A percentile compares a stretch with the other conserved stretches of the same genome.
Conservation (phyloP, 2,113 vertebrate genomes). For the Grus americana region DNA sequence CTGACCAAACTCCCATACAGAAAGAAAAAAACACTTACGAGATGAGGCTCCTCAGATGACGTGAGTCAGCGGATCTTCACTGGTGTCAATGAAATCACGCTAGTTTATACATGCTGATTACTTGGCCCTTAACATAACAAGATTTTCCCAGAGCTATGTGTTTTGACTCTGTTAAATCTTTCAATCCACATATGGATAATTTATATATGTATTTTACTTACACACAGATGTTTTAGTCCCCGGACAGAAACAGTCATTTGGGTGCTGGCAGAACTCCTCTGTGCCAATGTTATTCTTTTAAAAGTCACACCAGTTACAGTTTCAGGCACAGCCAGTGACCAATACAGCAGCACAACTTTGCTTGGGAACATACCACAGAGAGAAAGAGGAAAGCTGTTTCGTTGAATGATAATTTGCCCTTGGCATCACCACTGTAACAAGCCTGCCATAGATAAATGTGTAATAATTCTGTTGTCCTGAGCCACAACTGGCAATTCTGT, state of each 20-base stretch:
- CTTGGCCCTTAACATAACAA: constrained; percentile 4
- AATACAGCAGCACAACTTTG: neutral
- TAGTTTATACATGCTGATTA: constrained; percentile 37
- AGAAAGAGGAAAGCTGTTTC: neutral
- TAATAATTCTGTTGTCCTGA: neutral
- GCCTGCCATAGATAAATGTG: neutral
- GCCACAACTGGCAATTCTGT: neutral
- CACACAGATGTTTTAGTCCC: constrained; percentile 21
- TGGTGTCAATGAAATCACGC: neutral
- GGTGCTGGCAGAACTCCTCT: constrained; percentile 6
- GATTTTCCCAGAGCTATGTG: neutral
- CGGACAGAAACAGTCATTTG: neutral
- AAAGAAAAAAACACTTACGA: neutral
- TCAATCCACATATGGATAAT: neutral
- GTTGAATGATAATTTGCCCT: neutral
- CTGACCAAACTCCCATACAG: neutral
- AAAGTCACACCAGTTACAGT: neutral
- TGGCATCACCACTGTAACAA: neutral
- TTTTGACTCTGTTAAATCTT: constrained; percentile 30
- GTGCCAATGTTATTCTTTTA: neutral
- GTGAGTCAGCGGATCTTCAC: neutral
- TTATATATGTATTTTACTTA: neutral
- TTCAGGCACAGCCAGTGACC: neutral
- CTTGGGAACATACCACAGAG: neutral
- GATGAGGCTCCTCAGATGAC: neutral